Conservation (phyloP, 1,140 invertebrate species). For the Pentalonia nigronervosa region DNA sequence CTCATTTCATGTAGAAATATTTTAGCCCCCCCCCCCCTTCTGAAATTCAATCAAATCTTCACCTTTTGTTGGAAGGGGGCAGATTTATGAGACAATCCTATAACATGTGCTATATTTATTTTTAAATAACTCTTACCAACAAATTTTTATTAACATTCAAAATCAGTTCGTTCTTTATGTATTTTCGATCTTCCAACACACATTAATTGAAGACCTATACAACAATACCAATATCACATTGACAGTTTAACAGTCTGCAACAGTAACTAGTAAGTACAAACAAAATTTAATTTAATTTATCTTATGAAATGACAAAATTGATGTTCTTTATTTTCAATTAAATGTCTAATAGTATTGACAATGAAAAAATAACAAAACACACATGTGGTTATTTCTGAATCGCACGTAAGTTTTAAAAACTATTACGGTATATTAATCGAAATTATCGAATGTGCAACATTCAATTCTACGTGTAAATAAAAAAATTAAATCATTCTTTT, state of each 20-base stretch:
- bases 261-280: neutral
- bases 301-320: neutral
- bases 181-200: neutral
- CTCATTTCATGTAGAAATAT: too few species aligned
- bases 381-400: neutral
- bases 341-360: neutral
- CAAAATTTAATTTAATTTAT: neutral
- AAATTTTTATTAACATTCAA: neutral
- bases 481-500: constrained; percentile 9
- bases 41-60: too few species aligned
- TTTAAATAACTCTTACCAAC: neutral
- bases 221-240: neutral
- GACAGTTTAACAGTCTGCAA: neutral
- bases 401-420: neutral
- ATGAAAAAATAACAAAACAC: constrained; percentile 10
- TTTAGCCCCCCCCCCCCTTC: too few species aligned
- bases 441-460: constrained; percentile 15
- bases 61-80: too few species aligned
- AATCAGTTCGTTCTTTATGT: neutral
- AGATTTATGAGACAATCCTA: neutral
- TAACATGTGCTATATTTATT: neutral
- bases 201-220: neutral
- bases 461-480: neutral
- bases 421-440: neutral
- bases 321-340: constrained; percentile 4